phyloP scores from a whole-genome alignment of 92 coral and sea anemone genomes.

The Pocillopora meandrina region DNA sequence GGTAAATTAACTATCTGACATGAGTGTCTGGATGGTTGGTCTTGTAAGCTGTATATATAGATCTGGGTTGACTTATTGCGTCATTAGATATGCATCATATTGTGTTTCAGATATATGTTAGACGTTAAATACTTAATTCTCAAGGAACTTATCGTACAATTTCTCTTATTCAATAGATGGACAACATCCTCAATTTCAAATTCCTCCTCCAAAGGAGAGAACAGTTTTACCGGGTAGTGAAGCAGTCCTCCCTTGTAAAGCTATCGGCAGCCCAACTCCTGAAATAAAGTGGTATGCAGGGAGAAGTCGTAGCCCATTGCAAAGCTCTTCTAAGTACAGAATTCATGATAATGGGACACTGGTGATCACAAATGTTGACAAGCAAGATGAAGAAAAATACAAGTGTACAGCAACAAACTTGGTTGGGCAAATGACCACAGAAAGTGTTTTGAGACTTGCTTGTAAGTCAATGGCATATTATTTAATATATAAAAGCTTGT shows the following conservation, averaged over 20 bases:
- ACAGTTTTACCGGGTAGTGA: constrained; percentile 32
- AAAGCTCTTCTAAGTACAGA: constrained; percentile 40
- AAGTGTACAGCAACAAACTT: constrained; percentile 72
- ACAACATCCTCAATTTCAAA: constrained; percentile 48
- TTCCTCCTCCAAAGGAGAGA: constrained; percentile 29
- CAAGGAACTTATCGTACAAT: not conserved
- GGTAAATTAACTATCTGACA: too few species aligned
- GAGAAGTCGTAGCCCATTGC: constrained; percentile 14
- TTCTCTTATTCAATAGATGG: constrained; percentile 51
- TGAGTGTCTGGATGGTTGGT: too few species aligned
- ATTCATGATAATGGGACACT: constrained; percentile 68
- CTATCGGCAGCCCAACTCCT: constrained; percentile 81
- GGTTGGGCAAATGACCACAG: constrained; percentile 26
- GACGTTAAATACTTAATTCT: too few species aligned
- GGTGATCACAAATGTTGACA: constrained; percentile 35
- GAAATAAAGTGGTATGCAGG: constrained; percentile 65
- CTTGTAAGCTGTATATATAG: too few species aligned
- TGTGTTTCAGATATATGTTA: too few species aligned
- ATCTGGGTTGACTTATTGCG: too few species aligned
- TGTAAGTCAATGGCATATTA: constrained; percentile 52
- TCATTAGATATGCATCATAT: too few species aligned
- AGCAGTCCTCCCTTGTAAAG: constrained; percentile 56
- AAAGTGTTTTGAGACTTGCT: constrained; percentile 53
- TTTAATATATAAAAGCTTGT: too few species aligned
- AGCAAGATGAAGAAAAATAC: constrained; percentile 55